Evolutionary conservation across 2,797 vertebrate genomes (phyloP), one percentile per base, ranked within the genome.

Genomic region (Schizopygopsis malacanthus): DNA sequence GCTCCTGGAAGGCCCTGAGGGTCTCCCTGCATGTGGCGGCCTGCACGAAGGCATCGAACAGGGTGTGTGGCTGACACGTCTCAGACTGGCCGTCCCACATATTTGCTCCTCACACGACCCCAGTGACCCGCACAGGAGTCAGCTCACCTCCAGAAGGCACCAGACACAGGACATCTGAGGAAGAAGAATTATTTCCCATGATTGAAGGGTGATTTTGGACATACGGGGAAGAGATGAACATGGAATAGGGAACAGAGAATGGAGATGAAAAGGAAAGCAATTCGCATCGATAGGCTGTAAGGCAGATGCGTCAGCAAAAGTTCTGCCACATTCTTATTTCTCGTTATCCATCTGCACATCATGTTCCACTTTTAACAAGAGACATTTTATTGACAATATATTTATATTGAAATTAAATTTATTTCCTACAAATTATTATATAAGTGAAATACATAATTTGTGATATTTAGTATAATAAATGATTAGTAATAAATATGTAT

Each of bases 21-120:
- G 95, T 96, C 11, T 96, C 97, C 88, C 96, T 96, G 92, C 97
- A 99, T 33, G 98, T 99, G 11, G 96, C 92, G 6, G 97, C 97
- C 82, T 97, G 97, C 87, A 98, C 96, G 83, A 99, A 99, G 82
- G 94, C 94, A 84, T 99, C 98, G 2, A 98, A 99, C 87, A 99
- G 95, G 91, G 95, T 89, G 0, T 97, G 97, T 37, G 96, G 94
- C 50, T 90, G 94, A 89, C 94, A 94, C 84, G 93, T 91, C 70
- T 93, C 92, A 88, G 94, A 93, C 8, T 83, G 89, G 61, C 89
- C 75, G 2, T 93, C 93, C 86, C 91, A 93, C 94, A 94, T 95
- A 87, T 85, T 83, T 65, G 89, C 86, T 85, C 73, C 69, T 78
- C 89, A 72, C 69, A 22, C n/a, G 54, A 83, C 28, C 28, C 70